These are phyloP conservation scores for Oeneis ivallda DNA, from an alignment of 2,888 invertebrate species.

Conservation along the genomic window DNA sequence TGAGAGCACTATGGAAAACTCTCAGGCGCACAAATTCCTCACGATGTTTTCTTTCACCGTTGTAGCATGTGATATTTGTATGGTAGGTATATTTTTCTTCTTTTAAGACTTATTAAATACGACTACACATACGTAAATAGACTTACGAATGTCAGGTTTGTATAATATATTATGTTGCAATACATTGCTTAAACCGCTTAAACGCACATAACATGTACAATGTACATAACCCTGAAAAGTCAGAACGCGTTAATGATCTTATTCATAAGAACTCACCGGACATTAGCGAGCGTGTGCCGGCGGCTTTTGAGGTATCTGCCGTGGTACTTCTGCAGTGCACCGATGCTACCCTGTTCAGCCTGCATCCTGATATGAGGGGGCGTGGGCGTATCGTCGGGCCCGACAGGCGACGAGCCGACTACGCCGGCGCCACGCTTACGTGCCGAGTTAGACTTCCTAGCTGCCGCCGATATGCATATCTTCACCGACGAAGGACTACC, in stretches of 20 bases:
- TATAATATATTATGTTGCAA: too few relatives aligned
- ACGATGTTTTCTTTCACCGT: too few relatives aligned
- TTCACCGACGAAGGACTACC: slow-evolving; percentile 83
- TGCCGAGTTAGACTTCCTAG: slow-evolving; percentile 76
- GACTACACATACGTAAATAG: too few relatives aligned
- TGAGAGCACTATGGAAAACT: too few relatives aligned
- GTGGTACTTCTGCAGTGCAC: slow-evolving; percentile 94
- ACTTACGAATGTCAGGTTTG: too few relatives aligned
- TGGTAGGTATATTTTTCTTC: too few relatives aligned
- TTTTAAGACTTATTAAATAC: too few relatives aligned
- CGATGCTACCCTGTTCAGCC: slow-evolving; percentile 95
- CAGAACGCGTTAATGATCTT: background rate
- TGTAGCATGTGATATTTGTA: too few relatives aligned
- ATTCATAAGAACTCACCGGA: slow-evolving; percentile 87
- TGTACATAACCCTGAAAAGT: too few relatives aligned
- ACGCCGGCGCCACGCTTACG: slow-evolving; percentile 76
- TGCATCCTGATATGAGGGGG: slow-evolving; percentile 88
- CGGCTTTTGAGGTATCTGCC: slow-evolving; percentile 92
- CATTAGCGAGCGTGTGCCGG: slow-evolving; percentile 94
- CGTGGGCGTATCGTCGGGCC: slow-evolving; percentile 61
- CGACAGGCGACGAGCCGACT: slow-evolving; percentile 54
- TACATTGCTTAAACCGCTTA: too few relatives aligned
- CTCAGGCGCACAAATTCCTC: too few relatives aligned
- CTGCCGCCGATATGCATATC: slow-evolving; percentile 80
- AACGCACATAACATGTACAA: too few relatives aligned